Percentiles rank a stretch among this genome's conserved stretches.
These are phyloP conservation scores for Lampris incognitus DNA, from an alignment of 2,113 vertebrate genomes.

Conservation along the genomic window DNA sequence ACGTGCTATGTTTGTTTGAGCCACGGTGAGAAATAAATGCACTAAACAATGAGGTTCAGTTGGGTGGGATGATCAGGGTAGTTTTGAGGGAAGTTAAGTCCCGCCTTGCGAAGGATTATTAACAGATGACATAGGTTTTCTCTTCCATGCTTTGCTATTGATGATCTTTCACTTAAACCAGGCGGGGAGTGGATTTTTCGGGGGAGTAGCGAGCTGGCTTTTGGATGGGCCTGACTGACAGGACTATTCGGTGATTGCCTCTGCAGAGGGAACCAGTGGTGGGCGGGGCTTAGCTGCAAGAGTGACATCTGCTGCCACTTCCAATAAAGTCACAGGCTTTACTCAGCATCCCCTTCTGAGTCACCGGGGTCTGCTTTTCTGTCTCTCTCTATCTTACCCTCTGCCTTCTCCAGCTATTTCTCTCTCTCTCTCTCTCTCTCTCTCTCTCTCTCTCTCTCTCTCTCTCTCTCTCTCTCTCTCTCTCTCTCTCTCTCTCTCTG, in stretches of 20 bases:
- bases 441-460: neutral
- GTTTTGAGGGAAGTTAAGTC: slow-evolving; percentile 40
- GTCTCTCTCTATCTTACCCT: neutral
- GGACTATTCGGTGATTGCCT: slow-evolving; percentile 35
- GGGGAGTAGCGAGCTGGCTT: slow-evolving; percentile 37
- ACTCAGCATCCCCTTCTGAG: neutral
- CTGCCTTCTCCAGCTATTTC: neutral
- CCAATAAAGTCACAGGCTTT: slow-evolving; percentile 12
- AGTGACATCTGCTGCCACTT: slow-evolving; percentile 48
- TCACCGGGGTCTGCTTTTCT: slow-evolving; percentile 7
- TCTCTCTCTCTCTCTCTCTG: slow-evolving; percentile 6
- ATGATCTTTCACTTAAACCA: slow-evolving; percentile 39
- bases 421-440: slow-evolving; percentile 1
- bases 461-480: neutral
- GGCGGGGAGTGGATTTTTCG: slow-evolving; percentile 42
- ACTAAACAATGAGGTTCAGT: slow-evolving; percentile 33
- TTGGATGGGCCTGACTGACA: slow-evolving; percentile 27
- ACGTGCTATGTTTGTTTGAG: slow-evolving; percentile 7
- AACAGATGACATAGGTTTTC: slow-evolving; percentile 28
- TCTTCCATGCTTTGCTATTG: slow-evolving; percentile 39
- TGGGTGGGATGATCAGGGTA: slow-evolving; percentile 28
- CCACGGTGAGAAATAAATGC: slow-evolving; percentile 22
- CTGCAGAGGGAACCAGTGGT: slow-evolving; percentile 47
- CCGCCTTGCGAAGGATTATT: slow-evolving; percentile 29
- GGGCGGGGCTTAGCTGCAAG: slow-evolving; percentile 35